Evolutionary conservation across 1,140 invertebrate genomes (phyloP), one percentile per base, ranked within the genome.

Genomic region (Periplaneta americana): DNA sequence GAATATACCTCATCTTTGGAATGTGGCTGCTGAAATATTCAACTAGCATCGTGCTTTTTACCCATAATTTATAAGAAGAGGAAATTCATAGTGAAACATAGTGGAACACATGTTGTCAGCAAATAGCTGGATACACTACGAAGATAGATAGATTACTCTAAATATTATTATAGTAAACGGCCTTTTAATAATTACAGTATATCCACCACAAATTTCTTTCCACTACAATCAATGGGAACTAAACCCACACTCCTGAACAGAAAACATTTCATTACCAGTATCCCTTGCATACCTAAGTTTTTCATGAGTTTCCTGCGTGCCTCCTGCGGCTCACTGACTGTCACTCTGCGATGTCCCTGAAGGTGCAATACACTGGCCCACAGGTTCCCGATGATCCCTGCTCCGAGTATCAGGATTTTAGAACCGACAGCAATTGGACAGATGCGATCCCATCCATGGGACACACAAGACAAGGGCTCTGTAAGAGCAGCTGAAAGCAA

Each of bases 371-470:
- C 84, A 17, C 88, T 90, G 0, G 91, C 84, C 92, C 93, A 95
- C 5, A 95, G 86, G 82, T 93, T 91, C 84, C 93, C 93, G 84
- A 94, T 94, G 75, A 94, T 94, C 10, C 93, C 93, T 33, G 93
- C 92, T 3, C 93, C 93, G 3, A 91, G 89, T 0, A 95, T 87
- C 2, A 94, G 87, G 28, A 94, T 91, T 75, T 89, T 91, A 3
- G 87, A 84, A 4, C 93, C 93, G 22, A 94, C 88, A 3, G 88
- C 83, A 18, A 94, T 87, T 1, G 92, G 91, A 80, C 89, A 88
- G 13, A 93, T 89, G 57, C 88, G 88, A 82, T 94, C 91, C 88
- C 91, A 92, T 2, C 93, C 93, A 82, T 94, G 93, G 8, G 92
- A 89, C 1, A 95, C 85, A 84, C 93, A 94, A 0, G 93, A 94